Evolutionary conservation across 2,113 vertebrate species (phyloP).

Genomic region (Brachypteracias leptosomus): DNA sequence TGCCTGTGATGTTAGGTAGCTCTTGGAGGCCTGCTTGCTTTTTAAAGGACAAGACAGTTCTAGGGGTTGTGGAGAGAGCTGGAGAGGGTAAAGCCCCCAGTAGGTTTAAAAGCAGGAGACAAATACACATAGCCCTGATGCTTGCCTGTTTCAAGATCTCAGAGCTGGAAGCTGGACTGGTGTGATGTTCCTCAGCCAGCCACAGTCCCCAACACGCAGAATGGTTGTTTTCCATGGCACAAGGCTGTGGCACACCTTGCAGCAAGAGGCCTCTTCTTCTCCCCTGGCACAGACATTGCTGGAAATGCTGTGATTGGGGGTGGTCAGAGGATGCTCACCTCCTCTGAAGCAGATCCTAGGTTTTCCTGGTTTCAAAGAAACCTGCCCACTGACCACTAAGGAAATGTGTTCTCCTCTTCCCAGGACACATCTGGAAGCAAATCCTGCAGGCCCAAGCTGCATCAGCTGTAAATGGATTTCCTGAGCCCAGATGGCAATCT

Average conservation of each 20-base stretch:
- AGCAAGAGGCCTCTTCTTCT: neutral
- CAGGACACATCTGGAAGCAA: neutral
- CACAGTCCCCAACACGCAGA: neutral
- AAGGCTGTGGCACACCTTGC: fast-evolving
- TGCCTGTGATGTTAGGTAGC: neutral
- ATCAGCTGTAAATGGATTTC: neutral
- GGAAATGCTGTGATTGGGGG: neutral
- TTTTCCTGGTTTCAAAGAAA: neutral
- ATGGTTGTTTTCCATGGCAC: neutral
- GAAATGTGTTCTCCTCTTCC: neutral
- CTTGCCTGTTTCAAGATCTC: neutral
- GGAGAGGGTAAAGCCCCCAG: neutral
- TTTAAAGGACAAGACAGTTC: neutral
- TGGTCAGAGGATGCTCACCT: neutral
- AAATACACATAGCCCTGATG: neutral
- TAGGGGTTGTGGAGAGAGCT: neutral
- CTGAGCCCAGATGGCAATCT: neutral
- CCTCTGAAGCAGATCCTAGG: neutral
- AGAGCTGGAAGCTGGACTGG: neutral
- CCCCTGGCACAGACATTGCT: neutral
- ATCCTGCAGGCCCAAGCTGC: neutral
- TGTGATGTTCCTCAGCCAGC: neutral
- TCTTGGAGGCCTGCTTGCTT: neutral
- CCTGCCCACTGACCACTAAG: neutral
- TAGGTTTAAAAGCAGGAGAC: neutral